Evolutionary conservation across 2,797 vertebrate species (phyloP), one percentile per base, ranked within the genome.

Genomic region (Champsocephalus esox): DNA sequence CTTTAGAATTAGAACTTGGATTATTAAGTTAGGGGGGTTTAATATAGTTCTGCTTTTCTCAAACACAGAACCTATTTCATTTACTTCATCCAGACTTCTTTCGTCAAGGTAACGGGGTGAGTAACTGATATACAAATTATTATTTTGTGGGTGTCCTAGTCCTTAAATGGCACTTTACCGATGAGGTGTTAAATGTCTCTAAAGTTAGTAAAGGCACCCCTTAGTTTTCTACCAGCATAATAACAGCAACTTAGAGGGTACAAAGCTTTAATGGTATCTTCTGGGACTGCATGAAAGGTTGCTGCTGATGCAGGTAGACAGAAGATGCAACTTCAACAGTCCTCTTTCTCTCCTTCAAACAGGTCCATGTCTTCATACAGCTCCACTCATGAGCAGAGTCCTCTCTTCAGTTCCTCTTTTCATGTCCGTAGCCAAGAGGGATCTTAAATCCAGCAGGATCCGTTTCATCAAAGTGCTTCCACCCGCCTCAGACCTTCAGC

Each of bases 401-500:
- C 65, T 13, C 14, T 70, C 54, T 44, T 19, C 21, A 2, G 0
- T 41, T 46, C 11, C 0, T 34, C 54, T 48, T 17, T 1, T 32
- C 24, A 14, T n/a, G 48, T 67, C 70, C 28, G 73, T 19, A 58
- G 34, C 48, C 56, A 46, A 17, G 3, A n/a, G 64, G 24, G 66
- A 1, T 45, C 16, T 58, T 2, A 34, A 14, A 71, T 63, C 64
- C 61, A 50, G 50, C 12, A 45, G 51, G 45, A 61, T 66, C 10
- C 1, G 16, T 32, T 34, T 64, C 65, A 16, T 56, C 1, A 6
- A 61, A 66, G 51, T 72, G 66, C 14, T n/a, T 64, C 66, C 9
- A 12, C 67, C 70, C 32, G 79, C 66, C 82, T 94, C 78, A 96
- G 77, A 92, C 94, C 70, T 71, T 94, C 83, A 97, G 72, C 79